phyloP scores from a whole-genome alignment of 1,140 invertebrate genomes.

The Trinorchestia longiramus region DNA sequence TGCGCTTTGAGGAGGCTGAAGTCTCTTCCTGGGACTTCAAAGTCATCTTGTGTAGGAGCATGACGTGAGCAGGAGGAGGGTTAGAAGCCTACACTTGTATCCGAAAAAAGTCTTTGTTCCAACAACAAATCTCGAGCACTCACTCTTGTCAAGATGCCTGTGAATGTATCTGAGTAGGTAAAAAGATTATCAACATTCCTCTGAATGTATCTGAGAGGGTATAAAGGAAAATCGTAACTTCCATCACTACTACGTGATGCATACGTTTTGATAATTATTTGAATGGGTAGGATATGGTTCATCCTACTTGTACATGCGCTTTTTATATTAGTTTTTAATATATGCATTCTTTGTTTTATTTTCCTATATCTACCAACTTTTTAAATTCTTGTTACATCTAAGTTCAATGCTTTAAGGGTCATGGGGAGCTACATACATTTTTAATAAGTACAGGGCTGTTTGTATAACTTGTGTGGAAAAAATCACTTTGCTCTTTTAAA shows the following conservation, averaged over 20 bases:
- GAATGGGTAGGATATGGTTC: not conserved
- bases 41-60: too few species aligned
- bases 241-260: not conserved
- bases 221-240: not conserved
- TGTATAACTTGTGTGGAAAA: too few species aligned
- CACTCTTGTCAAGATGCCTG: too few species aligned
- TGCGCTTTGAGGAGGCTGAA: not conserved
- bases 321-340: not conserved
- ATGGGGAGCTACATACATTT: too few species aligned
- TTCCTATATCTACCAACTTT: not conserved
- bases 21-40: not conserved
- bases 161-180: not conserved
- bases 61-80: too few species aligned
- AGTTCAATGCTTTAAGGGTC: too few species aligned
- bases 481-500: too few species aligned
- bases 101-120: not conserved
- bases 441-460: too few species aligned
- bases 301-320: not conserved
- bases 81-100: not conserved
- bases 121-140: not conserved
- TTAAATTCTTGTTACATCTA: too few species aligned
- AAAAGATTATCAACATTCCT: not conserved
- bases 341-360: not conserved
- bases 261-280: not conserved
- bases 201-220: not conserved